These are phyloP conservation scores for Lutjanus campechanus DNA, from an alignment of 2,797 vertebrate genomes.

Conservation along the genomic window DNA sequence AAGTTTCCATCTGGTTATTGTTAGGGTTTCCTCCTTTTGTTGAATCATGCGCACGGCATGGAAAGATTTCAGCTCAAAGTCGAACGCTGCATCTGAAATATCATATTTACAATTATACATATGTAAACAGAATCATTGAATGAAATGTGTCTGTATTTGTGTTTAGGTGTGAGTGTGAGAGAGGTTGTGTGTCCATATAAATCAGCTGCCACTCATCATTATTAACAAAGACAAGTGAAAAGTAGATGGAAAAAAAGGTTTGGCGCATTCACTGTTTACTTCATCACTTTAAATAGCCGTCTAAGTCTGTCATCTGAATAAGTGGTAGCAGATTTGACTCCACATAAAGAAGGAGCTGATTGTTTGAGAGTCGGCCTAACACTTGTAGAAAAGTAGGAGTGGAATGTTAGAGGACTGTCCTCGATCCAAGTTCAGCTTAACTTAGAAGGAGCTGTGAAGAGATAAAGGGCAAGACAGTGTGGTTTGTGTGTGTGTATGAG, in stretches of 20 bases:
- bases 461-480: conserved; percentile 24
- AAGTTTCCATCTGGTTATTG: not conserved
- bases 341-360: conserved; percentile 50
- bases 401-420: conserved; percentile 34
- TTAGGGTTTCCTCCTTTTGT: not conserved
- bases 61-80: not conserved
- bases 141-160: not conserved
- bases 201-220: conserved; percentile 59
- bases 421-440: conserved; percentile 49
- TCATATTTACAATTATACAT: not conserved
- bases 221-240: conserved; percentile 58
- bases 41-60: not conserved
- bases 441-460: conserved; percentile 30
- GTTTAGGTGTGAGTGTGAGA: not conserved
- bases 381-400: conserved; percentile 29
- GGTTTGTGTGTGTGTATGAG: conserved; percentile 12
- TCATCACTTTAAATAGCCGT: conserved; percentile 60
- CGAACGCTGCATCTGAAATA: not conserved
- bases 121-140: not conserved
- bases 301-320: conserved; percentile 57
- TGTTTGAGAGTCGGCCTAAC: conserved; percentile 48
- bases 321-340: conserved; percentile 49
- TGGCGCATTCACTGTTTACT: conserved; percentile 44
- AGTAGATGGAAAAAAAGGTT: conserved; percentile 33
- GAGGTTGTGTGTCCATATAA: conserved; percentile 1